Percentiles rank a stretch among this genome's conserved stretches.
phyloP scores from a whole-genome alignment of 2,113 vertebrate species.

The Heterotilapia buettikoferi region DNA sequence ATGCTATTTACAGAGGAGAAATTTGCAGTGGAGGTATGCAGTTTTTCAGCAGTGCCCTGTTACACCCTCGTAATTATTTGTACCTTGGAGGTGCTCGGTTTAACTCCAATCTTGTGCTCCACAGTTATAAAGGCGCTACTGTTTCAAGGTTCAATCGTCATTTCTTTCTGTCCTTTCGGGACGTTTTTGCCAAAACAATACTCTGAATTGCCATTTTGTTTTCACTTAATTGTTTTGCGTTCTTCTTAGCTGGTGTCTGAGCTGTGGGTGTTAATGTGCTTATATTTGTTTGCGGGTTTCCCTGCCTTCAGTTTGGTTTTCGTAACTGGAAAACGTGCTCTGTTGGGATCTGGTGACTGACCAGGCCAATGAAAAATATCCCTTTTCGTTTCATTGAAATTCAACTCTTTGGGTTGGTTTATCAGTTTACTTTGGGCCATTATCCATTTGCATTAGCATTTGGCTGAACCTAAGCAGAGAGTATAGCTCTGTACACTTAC shows the following conservation, averaged over 20 bases:
- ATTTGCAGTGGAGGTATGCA: slow-evolving; percentile 41
- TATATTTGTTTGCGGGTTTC: neutral
- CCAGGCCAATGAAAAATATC: neutral
- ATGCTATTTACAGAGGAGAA: slow-evolving; percentile 32
- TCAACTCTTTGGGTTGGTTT: neutral
- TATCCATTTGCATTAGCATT: neutral
- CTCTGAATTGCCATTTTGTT: neutral
- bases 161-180: neutral
- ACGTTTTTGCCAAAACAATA: neutral
- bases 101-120: neutral
- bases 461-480: neutral
- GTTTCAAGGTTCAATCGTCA: neutral
- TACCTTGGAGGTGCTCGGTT: neutral
- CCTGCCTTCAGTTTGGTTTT: neutral
- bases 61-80: neutral
- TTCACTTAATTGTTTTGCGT: neutral
- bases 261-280: neutral
- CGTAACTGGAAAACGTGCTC: neutral
- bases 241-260: neutral
- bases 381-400: neutral
- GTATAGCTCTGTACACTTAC: neutral
- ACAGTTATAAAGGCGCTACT: neutral
- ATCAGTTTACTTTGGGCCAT: neutral
- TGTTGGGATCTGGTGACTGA: neutral
- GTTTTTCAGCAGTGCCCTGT: neutral